A percentile compares a stretch with the other conserved stretches of the same genome.
phyloP scores from a whole-genome alignment of 2,797 vertebrate genomes.

The Sebastes matsubarae region DNA sequence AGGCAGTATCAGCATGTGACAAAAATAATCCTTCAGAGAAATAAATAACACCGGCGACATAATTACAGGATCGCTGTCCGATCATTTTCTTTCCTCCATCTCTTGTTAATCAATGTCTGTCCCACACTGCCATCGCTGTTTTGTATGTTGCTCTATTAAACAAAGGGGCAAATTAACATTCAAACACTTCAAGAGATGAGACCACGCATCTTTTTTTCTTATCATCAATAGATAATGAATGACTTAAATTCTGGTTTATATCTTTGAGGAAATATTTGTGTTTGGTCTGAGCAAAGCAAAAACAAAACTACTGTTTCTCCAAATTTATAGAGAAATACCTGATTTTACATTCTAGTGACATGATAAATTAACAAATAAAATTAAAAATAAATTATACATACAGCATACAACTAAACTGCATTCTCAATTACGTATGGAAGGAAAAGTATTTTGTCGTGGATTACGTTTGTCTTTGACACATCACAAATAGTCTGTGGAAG shows the following conservation, averaged over 20 bases:
- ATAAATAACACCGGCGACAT: slow-evolving; percentile 36
- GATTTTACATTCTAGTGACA: not conserved
- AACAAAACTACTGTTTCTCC: not conserved
- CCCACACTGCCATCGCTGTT: not conserved
- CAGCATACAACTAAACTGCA: too few relatives aligned
- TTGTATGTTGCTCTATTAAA: slow-evolving; percentile 6
- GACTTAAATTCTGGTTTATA: not conserved
- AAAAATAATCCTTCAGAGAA: slow-evolving; percentile 35
- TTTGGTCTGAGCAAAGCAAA: not conserved
- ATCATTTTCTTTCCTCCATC: slow-evolving; percentile 11
- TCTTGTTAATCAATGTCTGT: slow-evolving; percentile 23
- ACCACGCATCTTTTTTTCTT: not conserved
- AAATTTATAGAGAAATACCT: not conserved
- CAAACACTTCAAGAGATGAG: not conserved
- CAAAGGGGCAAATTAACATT: not conserved
- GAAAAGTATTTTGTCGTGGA: too few relatives aligned
- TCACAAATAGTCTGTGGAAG: too few relatives aligned
- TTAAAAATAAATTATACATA: too few relatives aligned
- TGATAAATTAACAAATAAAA: not conserved
- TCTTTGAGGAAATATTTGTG: not conserved
- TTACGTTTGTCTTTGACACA: too few relatives aligned
- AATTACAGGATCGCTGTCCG: slow-evolving; percentile 37
- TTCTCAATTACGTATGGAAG: too few relatives aligned
- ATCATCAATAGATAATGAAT: not conserved
- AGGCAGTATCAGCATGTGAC: slow-evolving; percentile 30